Evolutionary conservation across 2,888 invertebrate genomes (phyloP).

Genomic region (Poecilus cupreus): DNA sequence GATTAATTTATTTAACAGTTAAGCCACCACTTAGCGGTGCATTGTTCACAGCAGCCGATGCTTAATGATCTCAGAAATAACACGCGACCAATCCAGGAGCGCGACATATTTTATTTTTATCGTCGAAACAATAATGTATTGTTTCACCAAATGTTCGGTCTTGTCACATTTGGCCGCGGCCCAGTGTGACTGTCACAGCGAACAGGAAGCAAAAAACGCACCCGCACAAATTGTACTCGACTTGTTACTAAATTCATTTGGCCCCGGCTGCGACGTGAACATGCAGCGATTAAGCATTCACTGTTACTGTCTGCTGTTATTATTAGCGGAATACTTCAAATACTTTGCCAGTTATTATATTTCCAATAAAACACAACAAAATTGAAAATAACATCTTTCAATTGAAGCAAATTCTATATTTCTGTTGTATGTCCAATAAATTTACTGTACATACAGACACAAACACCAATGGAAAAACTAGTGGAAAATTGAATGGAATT

Average conservation of each 20-base stretch:
- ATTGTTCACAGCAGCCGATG: constrained; percentile 11
- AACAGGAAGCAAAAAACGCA: constrained; percentile 30
- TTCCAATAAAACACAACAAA: too few relatives aligned
- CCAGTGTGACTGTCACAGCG: constrained; percentile 17
- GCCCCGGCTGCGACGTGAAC: neutral
- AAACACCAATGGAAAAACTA: too few relatives aligned
- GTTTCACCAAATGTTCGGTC: constrained; percentile 28
- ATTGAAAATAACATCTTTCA: too few relatives aligned
- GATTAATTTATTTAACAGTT: constrained; percentile 34
- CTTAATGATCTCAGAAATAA: constrained; percentile 48
- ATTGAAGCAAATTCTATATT: too few relatives aligned
- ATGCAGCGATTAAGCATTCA: neutral
- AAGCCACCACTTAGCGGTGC: constrained; percentile 19
- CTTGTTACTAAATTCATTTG: neutral
- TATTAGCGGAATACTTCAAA: neutral
- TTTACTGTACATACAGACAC: too few relatives aligned
- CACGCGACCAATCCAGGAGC: too few relatives aligned
- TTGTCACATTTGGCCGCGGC: constrained; percentile 31
- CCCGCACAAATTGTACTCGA: constrained; percentile 13
- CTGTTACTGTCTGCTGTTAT: constrained; percentile 17
- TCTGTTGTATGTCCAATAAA: too few relatives aligned
- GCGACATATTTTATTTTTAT: constrained; percentile 37
- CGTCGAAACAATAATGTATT: constrained; percentile 39
- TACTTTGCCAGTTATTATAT: neutral
- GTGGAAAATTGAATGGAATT: too few relatives aligned